Evolutionary conservation across 2,797 vertebrate genomes (phyloP).

Genomic region (Urophycis tenuis): DNA sequence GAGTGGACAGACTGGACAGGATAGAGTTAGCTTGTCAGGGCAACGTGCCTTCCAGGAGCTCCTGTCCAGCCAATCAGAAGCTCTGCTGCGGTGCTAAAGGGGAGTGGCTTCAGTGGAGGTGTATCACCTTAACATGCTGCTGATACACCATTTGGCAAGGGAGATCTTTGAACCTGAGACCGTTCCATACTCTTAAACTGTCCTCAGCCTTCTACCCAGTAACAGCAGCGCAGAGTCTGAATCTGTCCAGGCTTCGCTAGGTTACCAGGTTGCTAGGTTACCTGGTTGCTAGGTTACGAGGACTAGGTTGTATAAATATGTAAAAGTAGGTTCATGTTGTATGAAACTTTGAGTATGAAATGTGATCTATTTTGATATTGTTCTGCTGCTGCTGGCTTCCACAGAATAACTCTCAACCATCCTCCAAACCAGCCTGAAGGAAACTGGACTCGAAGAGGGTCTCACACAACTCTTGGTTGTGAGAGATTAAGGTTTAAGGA

Average conservation of each 20-base stretch:
- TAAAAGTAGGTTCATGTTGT: background rate
- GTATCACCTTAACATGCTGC: constrained; percentile 1
- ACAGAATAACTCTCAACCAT: no score
- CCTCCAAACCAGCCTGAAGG: constrained; percentile 1
- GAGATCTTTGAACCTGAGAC: background rate
- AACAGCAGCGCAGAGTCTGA: background rate
- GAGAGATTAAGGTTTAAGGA: no score
- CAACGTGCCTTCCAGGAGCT: constrained; percentile 1
- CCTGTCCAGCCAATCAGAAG: background rate
- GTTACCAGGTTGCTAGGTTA: no score
- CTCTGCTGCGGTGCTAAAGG: constrained; percentile 4
- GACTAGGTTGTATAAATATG: background rate
- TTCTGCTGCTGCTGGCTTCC: no score
- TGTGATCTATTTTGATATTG: no score
- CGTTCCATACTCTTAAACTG: background rate
- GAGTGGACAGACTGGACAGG: background rate
- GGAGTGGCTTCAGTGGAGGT: background rate
- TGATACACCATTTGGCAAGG: constrained; percentile 1
- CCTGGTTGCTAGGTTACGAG: background rate
- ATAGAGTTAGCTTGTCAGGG: background rate
- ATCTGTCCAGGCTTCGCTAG: background rate
- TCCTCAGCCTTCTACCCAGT: background rate
- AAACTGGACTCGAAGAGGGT: background rate
- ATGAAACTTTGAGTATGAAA: no score
- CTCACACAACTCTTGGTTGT: no score